Evolutionary conservation across 2,113 vertebrate species (phyloP).

Genomic region (Odobenus rosmarus): DNA sequence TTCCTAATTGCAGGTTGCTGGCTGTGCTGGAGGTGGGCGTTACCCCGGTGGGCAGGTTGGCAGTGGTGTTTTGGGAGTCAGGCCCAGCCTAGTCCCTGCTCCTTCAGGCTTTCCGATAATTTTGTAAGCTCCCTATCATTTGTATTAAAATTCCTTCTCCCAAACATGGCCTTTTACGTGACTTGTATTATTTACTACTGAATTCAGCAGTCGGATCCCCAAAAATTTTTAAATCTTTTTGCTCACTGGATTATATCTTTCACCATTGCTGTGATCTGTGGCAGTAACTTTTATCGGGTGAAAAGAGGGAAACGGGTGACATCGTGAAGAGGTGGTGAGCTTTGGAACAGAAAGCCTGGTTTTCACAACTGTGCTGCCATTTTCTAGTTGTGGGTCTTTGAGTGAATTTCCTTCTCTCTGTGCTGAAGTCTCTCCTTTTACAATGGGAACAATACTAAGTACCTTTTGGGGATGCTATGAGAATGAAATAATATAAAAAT

Average conservation of each 20-base stretch:
- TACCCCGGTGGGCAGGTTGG: background rate
- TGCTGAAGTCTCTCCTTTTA: conserved; percentile 12
- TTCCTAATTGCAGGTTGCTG: background rate
- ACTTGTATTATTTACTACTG: background rate
- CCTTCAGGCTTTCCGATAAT: background rate
- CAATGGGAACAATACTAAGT: background rate
- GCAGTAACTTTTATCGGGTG: background rate
- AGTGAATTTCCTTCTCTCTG: background rate
- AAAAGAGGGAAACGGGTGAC: background rate
- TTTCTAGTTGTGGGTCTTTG: background rate
- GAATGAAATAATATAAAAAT: background rate
- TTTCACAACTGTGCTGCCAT: background rate
- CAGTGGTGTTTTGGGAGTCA: background rate
- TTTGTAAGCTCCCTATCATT: background rate
- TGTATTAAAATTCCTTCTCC: background rate
- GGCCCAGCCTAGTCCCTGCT: background rate
- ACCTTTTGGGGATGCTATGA: background rate
- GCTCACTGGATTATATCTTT: background rate
- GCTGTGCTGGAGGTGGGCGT: background rate
- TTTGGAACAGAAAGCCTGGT: background rate
- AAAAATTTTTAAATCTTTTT: background rate
- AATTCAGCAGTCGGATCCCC: background rate
- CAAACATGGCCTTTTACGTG: background rate
- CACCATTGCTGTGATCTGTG: background rate
- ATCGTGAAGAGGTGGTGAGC: background rate